phyloP scores from a whole-genome alignment of 2,888 invertebrate species.

The Caenorhabditis sinica region DNA sequence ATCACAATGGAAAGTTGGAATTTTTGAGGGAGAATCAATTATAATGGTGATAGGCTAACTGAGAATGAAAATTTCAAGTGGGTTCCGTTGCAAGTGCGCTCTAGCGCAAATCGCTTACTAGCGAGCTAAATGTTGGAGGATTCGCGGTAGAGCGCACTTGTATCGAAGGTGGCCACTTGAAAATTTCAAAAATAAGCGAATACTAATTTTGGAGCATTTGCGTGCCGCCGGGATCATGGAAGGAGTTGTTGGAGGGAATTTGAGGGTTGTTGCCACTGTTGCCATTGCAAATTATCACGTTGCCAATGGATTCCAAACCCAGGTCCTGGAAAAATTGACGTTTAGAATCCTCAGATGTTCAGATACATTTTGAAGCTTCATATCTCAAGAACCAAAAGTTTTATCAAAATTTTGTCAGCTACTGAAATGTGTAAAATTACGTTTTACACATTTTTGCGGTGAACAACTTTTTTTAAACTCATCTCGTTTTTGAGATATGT shows the following conservation, averaged over 20 bases:
- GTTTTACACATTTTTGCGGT: not conserved
- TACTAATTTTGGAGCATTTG: slow-evolving; percentile 59
- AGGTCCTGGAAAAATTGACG: slow-evolving; percentile 22
- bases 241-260: slow-evolving; percentile 26
- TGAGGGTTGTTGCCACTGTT: not conserved
- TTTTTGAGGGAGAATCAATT: not conserved
- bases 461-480: not conserved
- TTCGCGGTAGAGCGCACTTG: slow-evolving; percentile 11
- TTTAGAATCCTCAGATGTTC: not conserved
- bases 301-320: slow-evolving; percentile 41
- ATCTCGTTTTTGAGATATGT: not conserved
- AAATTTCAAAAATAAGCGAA: not conserved
- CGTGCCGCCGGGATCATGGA: slow-evolving; percentile 58
- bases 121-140: not conserved
- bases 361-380: not conserved
- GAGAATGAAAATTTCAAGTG: no score
- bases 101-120: slow-evolving; percentile 6
- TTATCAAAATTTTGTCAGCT: not conserved
- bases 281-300: slow-evolving; percentile 41
- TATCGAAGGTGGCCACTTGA: not conserved
- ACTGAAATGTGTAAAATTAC: not conserved
- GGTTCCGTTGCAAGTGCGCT: not conserved
- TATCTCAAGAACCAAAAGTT: not conserved
- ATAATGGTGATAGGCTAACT: not conserved
- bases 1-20: slow-evolving; percentile 25